Evolutionary conservation across 2,888 invertebrate species (phyloP), one percentile per base, ranked within the genome.

Genomic region (Eupeodes latifasciatus): DNA sequence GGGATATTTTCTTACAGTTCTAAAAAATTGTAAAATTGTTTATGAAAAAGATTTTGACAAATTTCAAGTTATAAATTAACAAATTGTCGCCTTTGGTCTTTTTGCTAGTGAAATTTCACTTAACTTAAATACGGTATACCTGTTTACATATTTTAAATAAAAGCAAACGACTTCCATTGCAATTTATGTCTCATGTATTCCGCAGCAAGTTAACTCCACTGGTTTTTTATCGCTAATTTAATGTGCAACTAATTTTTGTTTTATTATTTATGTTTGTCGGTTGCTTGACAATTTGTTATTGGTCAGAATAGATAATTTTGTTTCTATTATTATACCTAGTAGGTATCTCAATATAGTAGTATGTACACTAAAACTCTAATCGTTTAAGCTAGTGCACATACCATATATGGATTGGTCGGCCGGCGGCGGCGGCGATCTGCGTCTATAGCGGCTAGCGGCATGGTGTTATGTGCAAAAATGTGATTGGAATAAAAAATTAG

Each of bases 271-370:
- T 76, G 59, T n/a, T n/a, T 79, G 66, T 36, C 55, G 72, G 64
- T 67, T 79, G 36, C 62, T 79, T 82, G 79, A 82, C 82, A 82
- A 79, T 86, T 86, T 86, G 82, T 86, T 86, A 86, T 82, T 83
- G 79, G 79, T 79, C 71, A 66, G 79, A 86, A 86, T 79, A 86
- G 86, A 64, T 82, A 86, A 75, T 82, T 82, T 78, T 79, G 66
- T n/a, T 74, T 40, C 55, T 69, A 59, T 72, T 74, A 79, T 79
- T 76, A 75, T 76, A n/a, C n/a, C n/a, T n/a, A 44, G 71, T 76
- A 44, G 71, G 40, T 71, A 71, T 55, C 55, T 55, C 14, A 55
- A 77, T 81, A 77, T 78, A 44, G 4, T 75, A 47, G 40, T 40
- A 5, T 40, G 40, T 49, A n/a, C 66, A 69, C 49, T 78, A 44